Base-by-base conservation (phyloP, 2,113 vertebrate species). In the Jaculus jaculus region DNA sequence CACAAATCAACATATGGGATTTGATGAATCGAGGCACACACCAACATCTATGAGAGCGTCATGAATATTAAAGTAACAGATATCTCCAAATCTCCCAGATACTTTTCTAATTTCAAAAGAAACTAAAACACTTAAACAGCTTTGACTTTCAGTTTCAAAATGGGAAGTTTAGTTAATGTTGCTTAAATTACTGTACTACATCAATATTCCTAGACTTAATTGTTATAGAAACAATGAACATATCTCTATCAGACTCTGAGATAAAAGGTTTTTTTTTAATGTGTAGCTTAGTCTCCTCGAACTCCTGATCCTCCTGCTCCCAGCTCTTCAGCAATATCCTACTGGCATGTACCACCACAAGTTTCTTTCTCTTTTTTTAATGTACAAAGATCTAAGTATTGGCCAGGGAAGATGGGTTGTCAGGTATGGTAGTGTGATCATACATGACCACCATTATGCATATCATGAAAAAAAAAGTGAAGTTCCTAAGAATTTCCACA, bases 21-120 rank as follows among this genome's bases (percentile, higher is more conserved):
- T 77, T 77, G 37, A 71, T 66, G 3, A 47, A 39, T 30, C 28
- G 51, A 20, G 3, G 24, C 30, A 26, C 39, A 72, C 73, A 5
- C 7, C 71, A 83, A 24, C 21, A 71, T 28, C 12, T 2, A 66
- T 54, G 21, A 34, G 51, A 61, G 7, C 5, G 84, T 63, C 37
- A 77, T 8, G 16, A 24, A 30, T 66, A 28, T 16, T 23, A 37
- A 23, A 54, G 54, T 8, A 83, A 34, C n/a, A 17, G 54, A 69
- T 15, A 28, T 71, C 32, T 28, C 7, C 23, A 37, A 51, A 16
- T 61, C 34, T 66, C 83, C 8, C 58, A 61, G 26, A 26, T 9
- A 28, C 66, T 83, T 85, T 83, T 88, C 30, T 74, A 90, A 75
- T 89, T 87, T 90, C 20, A 77, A 83, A 88, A 84, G 1, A 51